A percentile compares a stretch with the other conserved stretches of the same genome.
These are phyloP conservation scores for Petaurus breviceps DNA, from an alignment of 2,113 vertebrate genomes.

Conservation along the genomic window DNA sequence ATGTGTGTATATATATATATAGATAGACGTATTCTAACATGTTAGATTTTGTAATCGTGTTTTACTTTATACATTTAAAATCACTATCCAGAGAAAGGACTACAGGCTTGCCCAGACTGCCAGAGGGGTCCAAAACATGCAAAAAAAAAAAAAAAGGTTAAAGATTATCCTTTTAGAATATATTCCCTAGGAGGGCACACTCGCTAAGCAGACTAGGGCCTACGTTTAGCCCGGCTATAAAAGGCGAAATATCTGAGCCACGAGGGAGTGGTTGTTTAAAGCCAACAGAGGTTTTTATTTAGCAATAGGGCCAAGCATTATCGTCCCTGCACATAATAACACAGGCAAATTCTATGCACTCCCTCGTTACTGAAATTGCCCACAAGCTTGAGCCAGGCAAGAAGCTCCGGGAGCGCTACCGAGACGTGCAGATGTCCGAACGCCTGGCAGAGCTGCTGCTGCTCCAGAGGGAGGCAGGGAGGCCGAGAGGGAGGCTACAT, in stretches of 20 bases:
- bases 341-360: background rate
- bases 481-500: background rate
- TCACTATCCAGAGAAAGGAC: background rate
- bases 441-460: constrained; percentile 33
- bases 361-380: constrained; percentile 59
- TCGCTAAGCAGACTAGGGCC: background rate
- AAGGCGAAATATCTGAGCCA: background rate
- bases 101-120: background rate
- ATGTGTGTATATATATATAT: too few relatives aligned
- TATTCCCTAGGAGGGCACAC: background rate
- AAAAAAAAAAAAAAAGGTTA: background rate
- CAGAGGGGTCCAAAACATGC: background rate
- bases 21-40: background rate
- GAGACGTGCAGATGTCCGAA: background rate
- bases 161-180: background rate
- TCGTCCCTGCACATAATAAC: background rate
- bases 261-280: background rate
- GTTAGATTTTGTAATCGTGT: background rate
- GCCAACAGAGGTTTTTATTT: background rate
- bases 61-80: background rate
- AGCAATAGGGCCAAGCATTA: background rate
- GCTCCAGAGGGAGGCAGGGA: background rate
- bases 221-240: background rate
- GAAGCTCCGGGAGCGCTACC: background rate
- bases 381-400: constrained; percentile 34